phyloP scores from a whole-genome alignment of 2,797 vertebrate species.

The Trichosurus vulpecula region DNA sequence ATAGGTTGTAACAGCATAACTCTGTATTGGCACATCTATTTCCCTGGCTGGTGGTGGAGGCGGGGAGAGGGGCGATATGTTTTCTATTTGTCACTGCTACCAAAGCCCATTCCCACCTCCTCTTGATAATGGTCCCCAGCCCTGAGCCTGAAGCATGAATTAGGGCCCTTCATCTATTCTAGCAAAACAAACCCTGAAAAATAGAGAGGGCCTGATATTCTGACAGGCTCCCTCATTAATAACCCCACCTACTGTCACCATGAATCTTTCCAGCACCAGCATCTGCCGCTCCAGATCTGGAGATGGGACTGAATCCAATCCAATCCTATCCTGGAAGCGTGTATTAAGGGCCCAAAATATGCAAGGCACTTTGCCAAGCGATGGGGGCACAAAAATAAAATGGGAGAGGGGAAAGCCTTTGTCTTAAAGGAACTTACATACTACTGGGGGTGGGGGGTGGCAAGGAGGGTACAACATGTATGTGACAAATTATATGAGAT shows the following conservation, averaged over 20 bases:
- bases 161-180: neutral
- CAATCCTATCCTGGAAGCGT: neutral
- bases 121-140: neutral
- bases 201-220: neutral
- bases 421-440: neutral
- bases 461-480: neutral
- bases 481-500: neutral
- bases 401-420: neutral
- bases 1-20: slow-evolving; percentile 15
- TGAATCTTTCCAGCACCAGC: neutral
- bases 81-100: slow-evolving; percentile 47
- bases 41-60: slow-evolving; percentile 1
- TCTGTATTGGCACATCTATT: neutral
- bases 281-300: neutral
- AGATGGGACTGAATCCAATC: neutral
- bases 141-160: neutral
- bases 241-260: neutral
- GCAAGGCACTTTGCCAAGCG: neutral
- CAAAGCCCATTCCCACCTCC: neutral
- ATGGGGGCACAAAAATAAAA: neutral
- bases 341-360: neutral
- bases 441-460: neutral
- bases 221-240: no score
- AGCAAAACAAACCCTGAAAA: neutral
- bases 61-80: slow-evolving; percentile 38